These are phyloP conservation scores for Teinopalpus imperialis DNA, from an alignment of 2,888 invertebrate genomes.

Conservation along the genomic window DNA sequence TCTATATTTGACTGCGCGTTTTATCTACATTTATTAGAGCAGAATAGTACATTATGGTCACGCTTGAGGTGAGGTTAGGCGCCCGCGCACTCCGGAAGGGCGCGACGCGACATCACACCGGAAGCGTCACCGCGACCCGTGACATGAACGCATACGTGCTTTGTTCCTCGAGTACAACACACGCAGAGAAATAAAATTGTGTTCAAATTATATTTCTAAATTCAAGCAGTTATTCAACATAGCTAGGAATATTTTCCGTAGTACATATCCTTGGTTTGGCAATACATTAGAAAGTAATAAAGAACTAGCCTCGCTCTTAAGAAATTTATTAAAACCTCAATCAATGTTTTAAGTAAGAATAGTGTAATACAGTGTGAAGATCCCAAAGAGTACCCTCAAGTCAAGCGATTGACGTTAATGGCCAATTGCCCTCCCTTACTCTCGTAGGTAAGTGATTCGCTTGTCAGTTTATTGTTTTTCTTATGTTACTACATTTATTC, in stretches of 20 bases:
- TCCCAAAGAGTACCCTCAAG: conserved; percentile 39
- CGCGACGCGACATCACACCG: conserved; percentile 58
- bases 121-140: conserved; percentile 68
- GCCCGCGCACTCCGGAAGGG: conserved; percentile 77
- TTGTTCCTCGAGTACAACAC: conserved; percentile 55
- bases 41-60: conserved; percentile 64
- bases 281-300: conserved; percentile 26
- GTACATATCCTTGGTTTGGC: conserved; percentile 1
- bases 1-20: conserved; percentile 39
- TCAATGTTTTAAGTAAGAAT: conserved; percentile 41
- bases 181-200: conserved; percentile 43
- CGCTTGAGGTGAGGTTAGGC: conserved; percentile 51
- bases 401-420: conserved; percentile 49
- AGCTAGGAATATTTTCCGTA: background rate
- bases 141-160: conserved; percentile 65
- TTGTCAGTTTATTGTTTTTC: conserved; percentile 26
- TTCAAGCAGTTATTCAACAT: background rate
- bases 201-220: background rate
- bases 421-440: conserved; percentile 46
- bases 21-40: conserved; percentile 62
- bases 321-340: conserved; percentile 26
- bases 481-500: conserved; percentile 18
- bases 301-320: conserved; percentile 27
- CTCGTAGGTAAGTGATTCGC: conserved; percentile 49
- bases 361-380: conserved; percentile 42